Conservation (phyloP, 2,888 invertebrate genomes). For the Vanessa cardui region DNA sequence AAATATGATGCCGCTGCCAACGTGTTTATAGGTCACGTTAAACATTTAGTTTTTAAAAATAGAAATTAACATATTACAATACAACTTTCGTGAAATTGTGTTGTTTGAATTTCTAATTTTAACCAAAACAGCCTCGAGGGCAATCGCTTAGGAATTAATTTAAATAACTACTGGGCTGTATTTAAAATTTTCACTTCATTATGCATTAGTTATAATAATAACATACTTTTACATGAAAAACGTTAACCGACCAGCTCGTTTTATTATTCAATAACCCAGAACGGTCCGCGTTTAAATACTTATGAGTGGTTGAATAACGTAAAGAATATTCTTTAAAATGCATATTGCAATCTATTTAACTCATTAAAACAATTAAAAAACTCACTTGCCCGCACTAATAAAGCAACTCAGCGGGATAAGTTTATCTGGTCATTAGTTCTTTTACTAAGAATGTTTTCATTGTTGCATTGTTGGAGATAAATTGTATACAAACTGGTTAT, state of each 20-base stretch:
- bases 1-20: no score
- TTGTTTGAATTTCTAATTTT: slow-evolving; percentile 27
- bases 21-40: no score
- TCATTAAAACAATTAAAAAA: background rate
- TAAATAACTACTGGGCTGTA: slow-evolving; percentile 2
- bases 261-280: background rate
- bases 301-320: no score
- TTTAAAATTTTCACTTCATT: background rate
- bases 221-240: background rate
- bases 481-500: background rate
- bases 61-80: slow-evolving; percentile 3
- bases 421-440: slow-evolving; percentile 3
- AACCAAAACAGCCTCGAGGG: slow-evolving; percentile 19
- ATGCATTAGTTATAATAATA: background rate
- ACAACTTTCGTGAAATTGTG: background rate
- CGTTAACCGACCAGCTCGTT: background rate
- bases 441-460: background rate
- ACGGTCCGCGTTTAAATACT: no score
- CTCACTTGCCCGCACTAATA: background rate
- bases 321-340: background rate
- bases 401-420: slow-evolving; percentile 1
- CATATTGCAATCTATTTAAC: background rate
- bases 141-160: slow-evolving; percentile 2
- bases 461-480: background rate
- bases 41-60: background rate